Evolutionary conservation across 2,113 vertebrate species (phyloP), one percentile per base, ranked within the genome.

Genomic region (Sterrhoptilus dennistouni): DNA sequence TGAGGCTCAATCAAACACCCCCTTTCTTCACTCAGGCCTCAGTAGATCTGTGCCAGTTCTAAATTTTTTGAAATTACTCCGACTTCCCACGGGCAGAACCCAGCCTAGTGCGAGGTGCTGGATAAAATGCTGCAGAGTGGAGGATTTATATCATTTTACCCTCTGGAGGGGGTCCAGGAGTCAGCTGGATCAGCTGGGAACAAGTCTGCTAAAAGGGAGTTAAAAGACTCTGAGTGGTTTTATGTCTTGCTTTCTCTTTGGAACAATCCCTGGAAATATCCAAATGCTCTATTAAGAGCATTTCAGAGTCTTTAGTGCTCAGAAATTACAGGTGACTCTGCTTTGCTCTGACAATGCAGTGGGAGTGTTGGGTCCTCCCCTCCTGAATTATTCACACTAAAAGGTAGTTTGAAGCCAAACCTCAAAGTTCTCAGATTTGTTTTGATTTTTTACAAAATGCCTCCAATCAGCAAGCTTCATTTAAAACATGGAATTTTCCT

Each of bases 401-500:
- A 95, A 79, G 20, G n/a, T 33, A 47, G 44, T 66, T 84, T 59
- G 36, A 83, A 92, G 83, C 33, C 76, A 74, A 81, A 53, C 45
- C 36, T 90, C 70, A 42, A n/a, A 92, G 87, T 86, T 93, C 60
- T 47, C 50, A 59, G 57, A 57, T 91, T 80, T 93, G 68, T 93
- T 94, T 91, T 93, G 87, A 78, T 65, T 95, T 93, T 90, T 76
- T 35, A 69, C 47, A 76, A 77, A 96, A 90, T 24, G 36, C 52
- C 68, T 89, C 65, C 79, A 49, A 59, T 92, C 80, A 89, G 47
- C 56, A 87, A 69, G 68, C 27, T 91, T 61, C 76, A 64, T 56
- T 44, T 66, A 54, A 90, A 81, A 68, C 86, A 40, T 15, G 44
- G 83, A 35, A 74, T 90, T 95, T 87, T 66, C 63, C 31, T 71